phyloP scores from a whole-genome alignment of 2,888 invertebrate genomes.

The Napeogenes sylphis region DNA sequence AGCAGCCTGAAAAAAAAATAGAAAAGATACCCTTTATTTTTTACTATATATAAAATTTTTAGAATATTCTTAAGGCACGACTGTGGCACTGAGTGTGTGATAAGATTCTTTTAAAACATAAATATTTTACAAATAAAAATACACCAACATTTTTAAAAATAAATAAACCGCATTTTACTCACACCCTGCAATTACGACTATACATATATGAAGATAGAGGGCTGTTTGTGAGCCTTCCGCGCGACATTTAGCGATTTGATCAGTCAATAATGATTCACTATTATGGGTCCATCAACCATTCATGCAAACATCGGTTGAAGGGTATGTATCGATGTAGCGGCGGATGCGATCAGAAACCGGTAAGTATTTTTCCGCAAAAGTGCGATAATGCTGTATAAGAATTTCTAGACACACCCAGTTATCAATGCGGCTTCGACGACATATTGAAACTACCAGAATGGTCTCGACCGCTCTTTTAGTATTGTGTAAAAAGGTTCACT shows the following conservation, averaged over 20 bases:
- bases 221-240: slow-evolving; percentile 44
- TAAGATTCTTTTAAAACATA: no score
- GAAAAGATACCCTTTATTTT: no score
- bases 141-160: no score
- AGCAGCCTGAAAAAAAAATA: no score
- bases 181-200: not conserved
- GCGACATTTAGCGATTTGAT: slow-evolving; percentile 49
- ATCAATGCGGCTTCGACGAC: slow-evolving; percentile 41
- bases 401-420: slow-evolving; percentile 46
- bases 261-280: slow-evolving; percentile 60
- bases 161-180: no score
- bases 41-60: no score
- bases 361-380: slow-evolving; percentile 71
- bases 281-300: slow-evolving; percentile 41
- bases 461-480: slow-evolving; percentile 30
- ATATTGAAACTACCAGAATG: slow-evolving; percentile 40
- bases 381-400: slow-evolving; percentile 63
- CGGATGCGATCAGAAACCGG: slow-evolving; percentile 70
- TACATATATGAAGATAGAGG: slow-evolving; percentile 13
- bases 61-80: no score
- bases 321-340: slow-evolving; percentile 43
- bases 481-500: slow-evolving; percentile 33
- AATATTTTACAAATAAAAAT: no score
- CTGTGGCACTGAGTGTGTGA: no score
- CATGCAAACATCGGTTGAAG: slow-evolving; percentile 25